Percentiles rank a stretch among this genome's conserved stretches.
Conservation (phyloP, 1,140 invertebrate genomes). For the Zaprionus davidi region DNA sequence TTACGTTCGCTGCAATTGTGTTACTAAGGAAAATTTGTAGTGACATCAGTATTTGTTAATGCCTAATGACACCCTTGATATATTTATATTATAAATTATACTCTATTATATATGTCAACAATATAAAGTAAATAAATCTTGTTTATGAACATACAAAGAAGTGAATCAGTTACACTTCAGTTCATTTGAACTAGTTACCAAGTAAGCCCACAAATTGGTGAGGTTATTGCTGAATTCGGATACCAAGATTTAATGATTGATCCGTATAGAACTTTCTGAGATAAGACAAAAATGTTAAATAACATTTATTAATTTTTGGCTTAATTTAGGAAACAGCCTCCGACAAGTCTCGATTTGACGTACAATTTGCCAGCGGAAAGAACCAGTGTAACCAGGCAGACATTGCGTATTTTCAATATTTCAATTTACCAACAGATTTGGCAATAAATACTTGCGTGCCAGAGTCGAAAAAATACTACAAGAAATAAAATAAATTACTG, state of each 20-base stretch:
- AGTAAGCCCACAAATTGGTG: not conserved
- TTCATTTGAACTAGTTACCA: not conserved
- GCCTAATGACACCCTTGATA: not conserved
- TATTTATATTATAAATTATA: not conserved
- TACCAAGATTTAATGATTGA: too few species aligned
- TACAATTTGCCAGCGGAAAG: too few species aligned
- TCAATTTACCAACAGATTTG: not conserved
- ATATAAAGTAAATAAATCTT: not conserved
- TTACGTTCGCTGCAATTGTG: slow-evolving; percentile 16
- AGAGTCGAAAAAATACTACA: not conserved
- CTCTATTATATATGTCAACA: slow-evolving; percentile 1
- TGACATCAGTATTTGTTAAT: slow-evolving; percentile 5
- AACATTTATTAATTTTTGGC: too few species aligned
- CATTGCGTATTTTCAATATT: not conserved
- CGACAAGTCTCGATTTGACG: too few species aligned
- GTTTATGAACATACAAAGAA: not conserved
- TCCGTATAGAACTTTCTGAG: too few species aligned
- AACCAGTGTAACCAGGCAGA: too few species aligned
- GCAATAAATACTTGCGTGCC: not conserved
- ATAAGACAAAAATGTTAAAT: too few species aligned
- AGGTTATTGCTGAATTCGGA: too few species aligned
- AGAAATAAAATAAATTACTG: not conserved
- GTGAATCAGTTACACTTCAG: not conserved
- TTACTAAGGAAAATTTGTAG: slow-evolving; percentile 1
- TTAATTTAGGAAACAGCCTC: too few species aligned